Evolutionary conservation across 2,113 vertebrate species (phyloP).

Genomic region (Murina feae): DNA sequence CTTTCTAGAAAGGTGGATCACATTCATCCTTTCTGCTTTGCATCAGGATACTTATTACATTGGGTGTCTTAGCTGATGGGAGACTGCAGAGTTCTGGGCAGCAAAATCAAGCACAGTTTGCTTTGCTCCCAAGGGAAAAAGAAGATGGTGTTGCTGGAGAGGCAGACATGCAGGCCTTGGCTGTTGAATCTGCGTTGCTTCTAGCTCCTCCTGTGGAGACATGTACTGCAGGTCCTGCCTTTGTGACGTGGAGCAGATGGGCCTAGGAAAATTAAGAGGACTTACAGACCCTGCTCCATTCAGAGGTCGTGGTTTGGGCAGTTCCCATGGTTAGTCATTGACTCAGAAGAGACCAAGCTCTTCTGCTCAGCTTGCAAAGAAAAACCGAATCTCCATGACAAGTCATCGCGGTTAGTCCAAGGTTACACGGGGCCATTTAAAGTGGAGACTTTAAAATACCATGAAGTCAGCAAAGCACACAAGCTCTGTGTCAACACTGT

Average conservation of each 20-base stretch:
- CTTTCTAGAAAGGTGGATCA: background rate
- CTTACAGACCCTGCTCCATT: slow-evolving; percentile 61
- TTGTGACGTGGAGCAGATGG: background rate
- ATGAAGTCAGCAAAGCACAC: slow-evolving; percentile 69
- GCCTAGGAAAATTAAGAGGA: background rate
- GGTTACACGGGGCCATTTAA: slow-evolving; percentile 69
- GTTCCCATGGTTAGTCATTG: slow-evolving; percentile 55
- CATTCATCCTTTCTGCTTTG: background rate
- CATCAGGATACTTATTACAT: background rate
- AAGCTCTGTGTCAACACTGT: slow-evolving; percentile 47
- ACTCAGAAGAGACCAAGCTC: slow-evolving; percentile 57
- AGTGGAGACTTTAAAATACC: slow-evolving; percentile 72
- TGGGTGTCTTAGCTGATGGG: background rate
- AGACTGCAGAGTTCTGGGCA: background rate
- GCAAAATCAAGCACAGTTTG: background rate
- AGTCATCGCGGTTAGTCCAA: slow-evolving; percentile 50
- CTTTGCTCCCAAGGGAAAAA: slow-evolving; percentile 45
- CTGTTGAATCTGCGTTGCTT: background rate
- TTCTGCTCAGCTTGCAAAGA: slow-evolving; percentile 66
- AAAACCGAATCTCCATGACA: slow-evolving; percentile 49
- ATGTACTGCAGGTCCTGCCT: rapidly evolving
- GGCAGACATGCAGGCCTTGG: rapidly evolving
- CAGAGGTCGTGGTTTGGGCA: slow-evolving; percentile 66
- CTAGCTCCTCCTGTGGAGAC: background rate
- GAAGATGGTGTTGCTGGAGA: background rate